phyloP scores from a whole-genome alignment of 2,797 vertebrate genomes.

The Sebastes hubbsi region DNA sequence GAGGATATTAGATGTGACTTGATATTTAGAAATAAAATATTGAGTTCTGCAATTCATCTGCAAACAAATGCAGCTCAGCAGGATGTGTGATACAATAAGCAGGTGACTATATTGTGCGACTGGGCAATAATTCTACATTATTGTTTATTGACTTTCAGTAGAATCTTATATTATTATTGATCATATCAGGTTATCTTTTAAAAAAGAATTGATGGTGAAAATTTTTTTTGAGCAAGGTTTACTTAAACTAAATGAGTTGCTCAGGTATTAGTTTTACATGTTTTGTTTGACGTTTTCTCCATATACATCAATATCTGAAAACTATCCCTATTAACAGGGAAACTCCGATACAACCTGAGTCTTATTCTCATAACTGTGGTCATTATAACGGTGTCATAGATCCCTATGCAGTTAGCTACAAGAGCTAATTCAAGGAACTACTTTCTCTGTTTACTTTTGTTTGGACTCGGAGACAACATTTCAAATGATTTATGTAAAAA shows the following conservation, averaged over 20 bases:
- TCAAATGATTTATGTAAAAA: background rate
- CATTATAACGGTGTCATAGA: background rate
- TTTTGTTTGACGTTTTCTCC: background rate
- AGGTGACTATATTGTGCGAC: background rate
- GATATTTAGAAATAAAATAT: slow-evolving; percentile 26
- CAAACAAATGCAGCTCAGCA: background rate
- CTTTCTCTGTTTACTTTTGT: background rate
- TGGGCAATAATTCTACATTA: background rate
- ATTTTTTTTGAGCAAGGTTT: background rate
- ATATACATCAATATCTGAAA: background rate
- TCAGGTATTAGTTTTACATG: background rate
- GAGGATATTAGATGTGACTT: slow-evolving; percentile 50
- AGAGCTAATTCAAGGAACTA: background rate
- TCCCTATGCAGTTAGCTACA: background rate
- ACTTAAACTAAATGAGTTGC: background rate
- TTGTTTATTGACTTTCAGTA: background rate
- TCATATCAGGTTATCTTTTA: background rate
- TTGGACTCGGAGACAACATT: too few relatives aligned
- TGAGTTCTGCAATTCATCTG: background rate
- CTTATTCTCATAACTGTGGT: background rate
- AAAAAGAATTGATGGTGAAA: background rate
- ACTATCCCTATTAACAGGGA: background rate
- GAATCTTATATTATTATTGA: background rate
- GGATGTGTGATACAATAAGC: background rate
- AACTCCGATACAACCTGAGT: background rate